Conservation (phyloP, 1,140 invertebrate species). For the Aphidius gifuensis region DNA sequence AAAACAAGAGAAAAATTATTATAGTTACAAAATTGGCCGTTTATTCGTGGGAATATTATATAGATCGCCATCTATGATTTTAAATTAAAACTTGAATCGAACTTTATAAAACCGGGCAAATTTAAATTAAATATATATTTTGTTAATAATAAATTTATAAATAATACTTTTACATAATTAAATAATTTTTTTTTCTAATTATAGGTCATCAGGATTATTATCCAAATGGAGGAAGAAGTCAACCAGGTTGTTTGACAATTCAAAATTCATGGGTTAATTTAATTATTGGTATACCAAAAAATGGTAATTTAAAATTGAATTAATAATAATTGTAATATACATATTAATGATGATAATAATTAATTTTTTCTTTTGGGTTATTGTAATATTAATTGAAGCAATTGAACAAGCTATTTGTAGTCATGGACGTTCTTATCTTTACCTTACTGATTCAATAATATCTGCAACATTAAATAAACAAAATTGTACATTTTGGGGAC, state of each 20-base stretch:
- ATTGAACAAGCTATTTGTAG: slow-evolving; percentile 58
- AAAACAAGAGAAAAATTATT: too few relatives aligned
- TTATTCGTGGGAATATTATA: too few relatives aligned
- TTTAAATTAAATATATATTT: too few relatives aligned
- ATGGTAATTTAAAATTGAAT: slow-evolving; percentile 39
- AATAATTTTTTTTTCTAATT: too few relatives aligned
- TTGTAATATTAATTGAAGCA: slow-evolving; percentile 32
- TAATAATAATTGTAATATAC: neutral
- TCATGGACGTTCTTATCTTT: slow-evolving; percentile 58
- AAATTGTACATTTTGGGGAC: slow-evolving; percentile 55
- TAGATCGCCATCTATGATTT: too few relatives aligned
- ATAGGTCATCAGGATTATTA: slow-evolving; percentile 66
- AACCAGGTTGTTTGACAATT: slow-evolving; percentile 54
- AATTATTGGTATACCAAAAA: slow-evolving; percentile 38
- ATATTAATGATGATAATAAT: neutral
- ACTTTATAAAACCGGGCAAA: too few relatives aligned
- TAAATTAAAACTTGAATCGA: too few relatives aligned
- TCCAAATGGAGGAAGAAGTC: slow-evolving; percentile 64
- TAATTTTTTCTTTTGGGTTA: slow-evolving; percentile 19
- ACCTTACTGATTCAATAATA: slow-evolving; percentile 59
- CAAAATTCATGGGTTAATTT: slow-evolving; percentile 42
- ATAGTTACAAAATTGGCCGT: too few relatives aligned
- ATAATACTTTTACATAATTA: too few relatives aligned
- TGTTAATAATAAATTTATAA: too few relatives aligned
- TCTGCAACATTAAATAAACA: slow-evolving; percentile 32